phyloP scores from a whole-genome alignment of 37 sponge, comb jelly and placozoan genomes.

The Aplysina aerophoba region DNA sequence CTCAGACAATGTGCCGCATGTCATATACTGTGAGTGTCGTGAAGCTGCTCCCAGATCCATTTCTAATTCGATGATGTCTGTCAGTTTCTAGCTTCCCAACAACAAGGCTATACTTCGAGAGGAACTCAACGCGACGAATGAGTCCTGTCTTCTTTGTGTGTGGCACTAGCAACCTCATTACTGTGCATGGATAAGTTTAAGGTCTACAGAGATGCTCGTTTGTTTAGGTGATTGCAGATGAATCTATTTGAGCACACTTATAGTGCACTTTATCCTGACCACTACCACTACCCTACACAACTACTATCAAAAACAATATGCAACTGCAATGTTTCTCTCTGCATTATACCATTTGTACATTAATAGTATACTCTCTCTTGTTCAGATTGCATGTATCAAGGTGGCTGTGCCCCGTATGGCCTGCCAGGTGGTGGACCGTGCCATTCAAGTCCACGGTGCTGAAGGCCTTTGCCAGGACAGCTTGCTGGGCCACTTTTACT shows the following conservation, averaged over 20 bases:
- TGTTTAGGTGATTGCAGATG: no score
- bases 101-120: not conserved
- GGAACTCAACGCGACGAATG: conserved; percentile 16
- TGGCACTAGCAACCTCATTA: conserved; percentile 38
- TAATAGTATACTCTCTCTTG: no score
- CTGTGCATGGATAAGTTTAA: conserved; percentile 15
- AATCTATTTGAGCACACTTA: no score
- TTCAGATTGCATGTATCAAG: conserved; percentile 86
- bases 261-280: no score
- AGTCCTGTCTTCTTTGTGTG: conserved; percentile 54
- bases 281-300: no score
- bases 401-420: conserved; percentile 76
- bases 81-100: conserved; percentile 12
- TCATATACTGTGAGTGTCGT: not conserved
- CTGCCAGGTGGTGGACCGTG: conserved; percentile 77
- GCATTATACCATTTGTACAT: no score
- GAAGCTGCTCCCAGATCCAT: conserved; percentile 21
- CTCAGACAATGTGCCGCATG: conserved; percentile 38
- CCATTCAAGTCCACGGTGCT: conserved; percentile 85
- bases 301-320: no score
- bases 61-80: conserved; percentile 18
- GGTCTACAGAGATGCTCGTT: no score
- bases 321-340: no score
- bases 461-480: conserved; percentile 85
- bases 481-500: conserved; percentile 62